Conservation (phyloP, 2,888 invertebrate genomes). For the Xestia sexstrigata region DNA sequence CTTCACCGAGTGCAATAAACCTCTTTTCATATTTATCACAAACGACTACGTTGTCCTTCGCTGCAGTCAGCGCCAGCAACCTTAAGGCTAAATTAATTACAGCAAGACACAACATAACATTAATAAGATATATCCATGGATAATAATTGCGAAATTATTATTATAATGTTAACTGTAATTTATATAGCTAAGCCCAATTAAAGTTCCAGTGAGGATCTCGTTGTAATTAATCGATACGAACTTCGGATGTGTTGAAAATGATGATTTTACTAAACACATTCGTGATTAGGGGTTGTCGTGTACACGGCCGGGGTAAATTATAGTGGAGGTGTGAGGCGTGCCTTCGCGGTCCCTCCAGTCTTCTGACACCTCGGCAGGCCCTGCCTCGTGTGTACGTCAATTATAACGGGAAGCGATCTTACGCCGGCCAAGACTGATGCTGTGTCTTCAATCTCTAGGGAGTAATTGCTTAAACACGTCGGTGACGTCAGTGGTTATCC, state of each 20-base stretch:
- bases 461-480: constrained; percentile 87
- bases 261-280: constrained; percentile 77
- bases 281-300: constrained; percentile 79
- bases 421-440: constrained; percentile 65
- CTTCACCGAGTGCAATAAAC: constrained; percentile 25
- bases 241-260: constrained; percentile 68
- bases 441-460: constrained; percentile 74
- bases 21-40: constrained; percentile 41
- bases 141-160: constrained; percentile 32
- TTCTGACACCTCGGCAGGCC: constrained; percentile 84
- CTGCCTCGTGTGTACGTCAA: constrained; percentile 75
- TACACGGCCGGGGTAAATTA: constrained; percentile 80
- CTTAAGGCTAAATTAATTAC: constrained; percentile 67
- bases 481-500: too few species aligned
- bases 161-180: constrained; percentile 5
- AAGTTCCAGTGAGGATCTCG: constrained; percentile 18
- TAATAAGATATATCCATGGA: constrained; percentile 46
- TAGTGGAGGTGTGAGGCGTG: constrained; percentile 78
- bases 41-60: constrained; percentile 48
- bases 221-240: constrained; percentile 43
- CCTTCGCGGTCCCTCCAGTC: constrained; percentile 71
- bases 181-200: constrained; percentile 13
- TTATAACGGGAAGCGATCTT: constrained; percentile 86
- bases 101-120: constrained; percentile 57
- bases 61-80: constrained; percentile 59